Evolutionary conservation across 2,797 vertebrate genomes (phyloP), one percentile per base, ranked within the genome.

Genomic region (Eptatretus atami): DNA sequence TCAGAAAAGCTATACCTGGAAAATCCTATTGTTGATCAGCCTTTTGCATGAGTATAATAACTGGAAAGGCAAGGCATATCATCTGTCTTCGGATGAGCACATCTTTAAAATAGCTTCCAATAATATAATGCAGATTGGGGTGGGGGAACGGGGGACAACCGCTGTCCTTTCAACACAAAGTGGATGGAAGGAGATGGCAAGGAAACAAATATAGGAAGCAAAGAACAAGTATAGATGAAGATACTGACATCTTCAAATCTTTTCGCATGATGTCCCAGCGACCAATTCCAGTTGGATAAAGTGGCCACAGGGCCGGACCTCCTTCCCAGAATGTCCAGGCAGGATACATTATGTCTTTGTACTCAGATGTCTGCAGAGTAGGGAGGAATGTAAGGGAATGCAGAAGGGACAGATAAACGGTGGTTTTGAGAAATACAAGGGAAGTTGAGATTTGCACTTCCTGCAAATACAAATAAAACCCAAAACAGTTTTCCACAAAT

Each of bases 251-350:
- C 74, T 73, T 70, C 52, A 98, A 77, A 19, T 88, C 81, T 13
- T 83, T 78, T 71, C 83, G 86, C 82, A 98, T 88, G 65, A 96
- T 77, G 68, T 98, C 92, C 92, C 92, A 98, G 67, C 92, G 79
- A 25, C 90, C 92, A 65, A 98, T 77, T 65, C 92, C 90, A 6
- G 82, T 86, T 52, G 92, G 90, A 67, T 96, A 96, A 69, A 98
- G 86, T 60, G 92, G 92, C 92, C 90, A 98, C 69, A 98, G 85
- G 13, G 92, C 92, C 1, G 92, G 92, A 11, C 92, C 92, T 3
- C 92, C 92, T 76, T 96, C 92, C 90, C 90, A 95, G 68, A 95
- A 98, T 0, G 92, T 96, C 92, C 92, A 96, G 1, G 92, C 92
- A 53, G 92, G 92, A 67, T 98, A 98, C 92, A 96, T 90, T 71